These are phyloP conservation scores for Ceratosolen fusciceps DNA, from an alignment of 1,140 invertebrate species.

Conservation along the genomic window DNA sequence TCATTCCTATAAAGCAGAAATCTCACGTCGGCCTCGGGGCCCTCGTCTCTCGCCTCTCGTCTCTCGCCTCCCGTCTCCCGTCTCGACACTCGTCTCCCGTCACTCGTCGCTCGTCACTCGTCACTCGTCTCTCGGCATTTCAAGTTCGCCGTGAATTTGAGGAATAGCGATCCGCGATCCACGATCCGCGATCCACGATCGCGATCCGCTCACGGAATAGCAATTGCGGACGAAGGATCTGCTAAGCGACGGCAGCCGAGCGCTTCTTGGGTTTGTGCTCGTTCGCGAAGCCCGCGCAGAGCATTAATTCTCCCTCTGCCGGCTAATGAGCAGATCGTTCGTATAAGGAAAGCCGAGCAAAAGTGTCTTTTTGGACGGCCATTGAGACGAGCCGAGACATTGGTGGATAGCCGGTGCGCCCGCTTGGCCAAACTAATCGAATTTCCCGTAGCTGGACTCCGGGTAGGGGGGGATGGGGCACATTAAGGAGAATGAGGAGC, in stretches of 20 bases:
- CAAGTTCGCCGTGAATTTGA: neutral
- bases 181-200: too few relatives aligned
- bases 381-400: neutral
- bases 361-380: too few relatives aligned
- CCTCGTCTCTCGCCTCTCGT: too few relatives aligned
- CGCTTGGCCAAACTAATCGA: slow-evolving; percentile 40
- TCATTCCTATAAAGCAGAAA: neutral
- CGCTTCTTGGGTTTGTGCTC: too few relatives aligned
- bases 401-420: too few relatives aligned
- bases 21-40: neutral
- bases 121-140: neutral
- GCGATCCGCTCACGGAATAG: too few relatives aligned
- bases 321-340: neutral
- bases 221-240: too few relatives aligned
- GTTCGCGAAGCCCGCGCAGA: too few relatives aligned
- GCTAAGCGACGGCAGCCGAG: too few relatives aligned
- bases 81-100: neutral
- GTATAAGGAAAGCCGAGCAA: too few relatives aligned
- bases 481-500: slow-evolving; percentile 33
- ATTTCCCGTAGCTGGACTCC: slow-evolving; percentile 34
- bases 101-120: neutral
- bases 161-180: too few relatives aligned
- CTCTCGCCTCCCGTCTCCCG: neutral
- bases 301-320: neutral
- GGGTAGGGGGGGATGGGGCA: neutral